Percentiles rank a stretch among this genome's conserved stretches.
Evolutionary conservation across 2,113 vertebrate species (phyloP).

Genomic region (Xerus inauris): DNA sequence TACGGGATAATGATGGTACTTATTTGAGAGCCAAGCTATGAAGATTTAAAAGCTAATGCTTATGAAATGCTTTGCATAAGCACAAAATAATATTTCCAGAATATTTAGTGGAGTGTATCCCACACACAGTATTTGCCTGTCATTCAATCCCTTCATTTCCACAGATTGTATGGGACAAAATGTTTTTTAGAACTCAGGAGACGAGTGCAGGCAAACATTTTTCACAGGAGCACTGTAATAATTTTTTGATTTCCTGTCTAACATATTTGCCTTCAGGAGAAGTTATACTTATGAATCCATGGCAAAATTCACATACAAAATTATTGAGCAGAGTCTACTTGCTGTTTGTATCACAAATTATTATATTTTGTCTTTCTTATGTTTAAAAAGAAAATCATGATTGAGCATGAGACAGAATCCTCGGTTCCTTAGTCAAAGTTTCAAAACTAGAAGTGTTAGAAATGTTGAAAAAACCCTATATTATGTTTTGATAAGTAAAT

Average conservation of each 20-base stretch:
- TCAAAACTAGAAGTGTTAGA: not conserved
- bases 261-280: not conserved
- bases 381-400: not conserved
- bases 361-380: not conserved
- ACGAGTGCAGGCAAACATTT: constrained; percentile 40
- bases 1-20: not conserved
- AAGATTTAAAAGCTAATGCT: not conserved
- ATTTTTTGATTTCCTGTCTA: not conserved
- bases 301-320: not conserved
- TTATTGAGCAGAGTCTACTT: not conserved
- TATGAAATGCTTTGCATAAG: not conserved
- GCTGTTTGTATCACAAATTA: constrained; percentile 26
- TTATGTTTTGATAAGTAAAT: not conserved
- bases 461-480: not conserved
- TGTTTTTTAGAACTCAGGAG: not conserved
- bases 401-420: no score
- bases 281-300: not conserved
- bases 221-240: not conserved
- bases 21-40: not conserved
- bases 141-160: not conserved
- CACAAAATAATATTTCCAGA: not conserved
- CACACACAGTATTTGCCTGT: not conserved
- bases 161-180: not conserved
- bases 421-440: not conserved
- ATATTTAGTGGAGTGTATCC: not conserved